Base-by-base conservation (phyloP, 2,888 invertebrate genomes). In the Meiosimyza platycephala region DNA sequence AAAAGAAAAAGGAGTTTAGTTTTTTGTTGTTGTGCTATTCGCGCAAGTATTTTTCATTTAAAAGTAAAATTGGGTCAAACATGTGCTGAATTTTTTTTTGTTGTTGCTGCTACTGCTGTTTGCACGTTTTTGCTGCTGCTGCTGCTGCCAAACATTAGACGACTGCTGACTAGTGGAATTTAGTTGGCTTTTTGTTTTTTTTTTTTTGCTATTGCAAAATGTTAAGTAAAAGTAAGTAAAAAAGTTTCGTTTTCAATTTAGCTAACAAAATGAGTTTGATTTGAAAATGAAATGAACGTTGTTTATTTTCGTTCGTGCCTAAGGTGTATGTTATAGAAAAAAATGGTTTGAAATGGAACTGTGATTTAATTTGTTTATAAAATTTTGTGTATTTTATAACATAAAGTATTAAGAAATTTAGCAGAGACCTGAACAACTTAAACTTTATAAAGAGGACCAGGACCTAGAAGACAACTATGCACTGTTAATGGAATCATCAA, bases 21-120 rank as follows among this genome's bases (percentile, higher is more conserved):
- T 63, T 63, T 40, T 40, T 40, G 40, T 40, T 40, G 6, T 2
- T 6, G 7, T 7, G 40, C 40, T 2, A 40, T 40, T 40, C 40
- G 40, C 40, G 40, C 4, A 40, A 40, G 40, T 40, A 40, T 40
- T 40, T 40, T 40, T 40, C 40, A 40, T 40, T 9, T 9, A 40
- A 40, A 40, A 40, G 40, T 2, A 16, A 64, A 77, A 77, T 79
- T 78, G 78, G 80, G 81, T 79, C 80, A 81, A 74, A 76, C 77
- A 76, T 80, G 78, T 76, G 78, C 75, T 71, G 74, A 62, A 40
- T 33, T 62, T 47, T 16, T 48, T 68, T 1, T 54, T 67, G 40
- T 67, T 47, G 33, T 40, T 67, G 48, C 66, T 66, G 67, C 67
- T 40, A n/a, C 16, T 15, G 28, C 22, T 22, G 33, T 12, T 18